These are phyloP conservation scores for Ypsolopha sequella DNA, from an alignment of 2,888 invertebrate genomes.

Conservation along the genomic window DNA sequence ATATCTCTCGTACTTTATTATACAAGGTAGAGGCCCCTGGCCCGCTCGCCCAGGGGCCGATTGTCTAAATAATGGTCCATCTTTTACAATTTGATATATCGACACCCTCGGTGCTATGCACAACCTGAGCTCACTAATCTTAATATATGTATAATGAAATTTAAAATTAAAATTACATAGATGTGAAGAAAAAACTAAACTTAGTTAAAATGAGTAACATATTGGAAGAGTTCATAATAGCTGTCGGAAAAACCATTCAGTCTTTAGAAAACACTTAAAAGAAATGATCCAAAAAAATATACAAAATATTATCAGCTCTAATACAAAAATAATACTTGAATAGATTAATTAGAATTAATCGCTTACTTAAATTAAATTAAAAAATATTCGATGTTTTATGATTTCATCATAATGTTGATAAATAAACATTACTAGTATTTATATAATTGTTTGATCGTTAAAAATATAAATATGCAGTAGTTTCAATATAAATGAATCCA, in stretches of 20 bases:
- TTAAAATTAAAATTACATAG: neutral
- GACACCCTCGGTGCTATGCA: conserved; percentile 43
- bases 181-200: neutral
- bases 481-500: neutral
- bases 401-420: neutral
- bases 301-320: neutral
- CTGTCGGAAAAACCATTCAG: conserved; percentile 21
- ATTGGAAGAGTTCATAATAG: conserved; percentile 12
- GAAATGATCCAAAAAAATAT: neutral
- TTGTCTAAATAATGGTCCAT: conserved; percentile 51
- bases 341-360: neutral
- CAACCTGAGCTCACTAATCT: conserved; percentile 40
- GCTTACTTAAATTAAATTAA: neutral
- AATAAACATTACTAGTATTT: too few species aligned
- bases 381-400: neutral
- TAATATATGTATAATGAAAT: conserved; percentile 10
- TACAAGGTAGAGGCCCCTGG: neutral
- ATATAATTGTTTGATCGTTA: too few species aligned
- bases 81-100: conserved; percentile 64
- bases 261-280: conserved; percentile 15
- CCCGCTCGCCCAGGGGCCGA: neutral
- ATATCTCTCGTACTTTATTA: neutral
- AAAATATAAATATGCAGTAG: too few species aligned
- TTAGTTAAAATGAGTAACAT: neutral
- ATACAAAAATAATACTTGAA: neutral